Conservation (phyloP, 2,888 invertebrate genomes). For the Petrolisthes cinctipes region DNA sequence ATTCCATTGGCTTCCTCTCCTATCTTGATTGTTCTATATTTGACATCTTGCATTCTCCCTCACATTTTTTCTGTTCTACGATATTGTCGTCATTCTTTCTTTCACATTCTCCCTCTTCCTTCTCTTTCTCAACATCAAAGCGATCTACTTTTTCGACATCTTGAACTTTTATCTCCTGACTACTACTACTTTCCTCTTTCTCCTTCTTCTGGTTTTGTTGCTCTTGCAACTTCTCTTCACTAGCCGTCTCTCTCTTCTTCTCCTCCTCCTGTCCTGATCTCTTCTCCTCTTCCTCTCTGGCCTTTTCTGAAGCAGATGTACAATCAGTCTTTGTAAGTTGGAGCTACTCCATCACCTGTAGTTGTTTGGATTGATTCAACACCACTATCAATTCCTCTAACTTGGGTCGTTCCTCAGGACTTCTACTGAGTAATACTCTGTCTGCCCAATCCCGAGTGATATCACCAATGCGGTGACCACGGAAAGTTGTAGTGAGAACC, state of each 20-base stretch:
- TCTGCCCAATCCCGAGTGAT: not conserved
- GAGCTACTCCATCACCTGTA: too few species aligned
- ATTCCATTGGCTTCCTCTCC: too few species aligned
- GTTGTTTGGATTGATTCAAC: too few species aligned
- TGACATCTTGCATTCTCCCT: too few species aligned
- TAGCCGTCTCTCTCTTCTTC: not conserved
- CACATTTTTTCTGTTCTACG: too few species aligned
- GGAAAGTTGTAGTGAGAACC: not conserved
- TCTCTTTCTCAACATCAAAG: too few species aligned
- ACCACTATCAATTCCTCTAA: not conserved
- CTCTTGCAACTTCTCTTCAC: not conserved
- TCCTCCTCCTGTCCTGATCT: not conserved
- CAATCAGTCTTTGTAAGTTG: not conserved
- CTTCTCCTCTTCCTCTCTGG: conserved; percentile 31
- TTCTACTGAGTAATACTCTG: not conserved
- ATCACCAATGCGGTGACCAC: not conserved
- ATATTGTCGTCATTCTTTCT: too few species aligned
- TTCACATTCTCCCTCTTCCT: not conserved
- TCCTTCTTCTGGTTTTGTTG: not conserved
- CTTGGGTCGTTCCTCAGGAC: not conserved
- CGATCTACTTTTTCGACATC: not conserved
- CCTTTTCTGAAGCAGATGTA: conserved; percentile 2
- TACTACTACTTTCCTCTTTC: not conserved
- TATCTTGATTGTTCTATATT: too few species aligned
- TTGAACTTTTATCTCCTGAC: not conserved